A percentile compares a stretch with the other conserved stretches of the same genome.
Evolutionary conservation across 1,140 invertebrate species (phyloP).

Genomic region (Callitettix versicolor): DNA sequence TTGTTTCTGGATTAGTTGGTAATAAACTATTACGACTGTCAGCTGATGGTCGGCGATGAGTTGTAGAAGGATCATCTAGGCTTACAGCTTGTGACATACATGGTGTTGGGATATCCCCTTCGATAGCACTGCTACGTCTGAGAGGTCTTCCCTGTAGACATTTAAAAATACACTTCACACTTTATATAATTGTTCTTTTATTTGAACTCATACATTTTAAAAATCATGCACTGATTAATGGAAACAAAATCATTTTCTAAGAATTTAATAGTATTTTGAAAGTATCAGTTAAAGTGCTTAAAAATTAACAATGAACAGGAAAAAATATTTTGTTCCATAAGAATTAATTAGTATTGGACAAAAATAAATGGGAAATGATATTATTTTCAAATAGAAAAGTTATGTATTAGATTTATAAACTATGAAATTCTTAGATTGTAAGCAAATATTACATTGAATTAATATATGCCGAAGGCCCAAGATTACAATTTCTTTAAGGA

Average conservation of each 20-base stretch:
- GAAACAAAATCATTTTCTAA: not conserved
- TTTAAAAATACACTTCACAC: not conserved
- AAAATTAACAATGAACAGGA: no score
- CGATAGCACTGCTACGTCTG: slow-evolving; percentile 41
- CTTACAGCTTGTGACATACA: slow-evolving; percentile 9
- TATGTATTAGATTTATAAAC: no score
- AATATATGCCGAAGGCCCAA: no score
- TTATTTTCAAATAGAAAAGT: no score
- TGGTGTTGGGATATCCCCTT: slow-evolving; percentile 39
- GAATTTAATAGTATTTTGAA: no score
- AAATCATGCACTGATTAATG: not conserved
- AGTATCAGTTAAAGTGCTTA: no score
- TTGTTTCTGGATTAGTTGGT: slow-evolving; percentile 10
- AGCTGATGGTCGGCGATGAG: not conserved
- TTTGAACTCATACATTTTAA: not conserved
- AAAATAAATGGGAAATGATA: no score
- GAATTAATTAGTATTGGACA: not conserved
- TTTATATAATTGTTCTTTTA: not conserved
- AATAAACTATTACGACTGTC: slow-evolving; percentile 10
- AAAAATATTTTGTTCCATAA: not conserved
- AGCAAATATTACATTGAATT: no score
- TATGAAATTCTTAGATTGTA: no score
- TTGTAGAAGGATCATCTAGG: not conserved
- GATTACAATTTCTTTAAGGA: no score
- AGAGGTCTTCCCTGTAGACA: slow-evolving; percentile 29